Evolutionary conservation across 64 coral and sea anemone species (phyloP), one percentile per base, ranked within the genome.

Genomic region (Orbicella faveolata): DNA sequence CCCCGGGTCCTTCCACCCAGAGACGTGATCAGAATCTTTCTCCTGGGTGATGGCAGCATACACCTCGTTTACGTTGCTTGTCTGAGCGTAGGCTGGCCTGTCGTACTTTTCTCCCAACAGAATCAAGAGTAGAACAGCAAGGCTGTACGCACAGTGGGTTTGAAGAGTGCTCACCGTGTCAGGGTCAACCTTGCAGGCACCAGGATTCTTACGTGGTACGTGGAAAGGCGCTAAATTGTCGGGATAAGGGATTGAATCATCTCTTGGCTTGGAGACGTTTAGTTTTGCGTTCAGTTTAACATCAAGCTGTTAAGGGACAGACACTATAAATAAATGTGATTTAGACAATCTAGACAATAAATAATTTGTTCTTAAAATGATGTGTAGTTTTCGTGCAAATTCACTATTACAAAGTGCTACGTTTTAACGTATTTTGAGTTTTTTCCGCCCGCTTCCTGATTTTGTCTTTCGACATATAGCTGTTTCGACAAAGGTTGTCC

Each of bases 181-280:
- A 13, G 37, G 2, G 6, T 76, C 65, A 9, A 48, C 55, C 7
- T 36, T 20, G n/a, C 63, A 14, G 19, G 78, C 36, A 18, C 19
- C 76, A 16, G 92, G 77, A 33, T 78, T 87, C 3, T 13, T 53
- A n/a, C 36, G 86, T 62, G 64, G 83, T 12, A 93, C 87, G 73
- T 93, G 92, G 52, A 93, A 93, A 25, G 92, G 86, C 11, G 92
- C 78, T 30, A 34, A 15, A 11, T 84, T 72, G 73, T 93, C 92
- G 18, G 86, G 92, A 87, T 93, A 93, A 52, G 23, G 64, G 23
- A 93, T 79, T 25, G 73, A 63, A 68, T 93, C 92, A 81, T 93
- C 87, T 54, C 92, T 87, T 51, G 92, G 92, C 44, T 93, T 93
- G 20, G 65, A 83, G 20, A 93, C 83, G 70, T 93, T 89, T 59